Percentiles rank a stretch among this genome's conserved stretches.
These are phyloP conservation scores for Nannobrachium achirus DNA, from an alignment of 2,113 vertebrate genomes.

Conservation along the genomic window DNA sequence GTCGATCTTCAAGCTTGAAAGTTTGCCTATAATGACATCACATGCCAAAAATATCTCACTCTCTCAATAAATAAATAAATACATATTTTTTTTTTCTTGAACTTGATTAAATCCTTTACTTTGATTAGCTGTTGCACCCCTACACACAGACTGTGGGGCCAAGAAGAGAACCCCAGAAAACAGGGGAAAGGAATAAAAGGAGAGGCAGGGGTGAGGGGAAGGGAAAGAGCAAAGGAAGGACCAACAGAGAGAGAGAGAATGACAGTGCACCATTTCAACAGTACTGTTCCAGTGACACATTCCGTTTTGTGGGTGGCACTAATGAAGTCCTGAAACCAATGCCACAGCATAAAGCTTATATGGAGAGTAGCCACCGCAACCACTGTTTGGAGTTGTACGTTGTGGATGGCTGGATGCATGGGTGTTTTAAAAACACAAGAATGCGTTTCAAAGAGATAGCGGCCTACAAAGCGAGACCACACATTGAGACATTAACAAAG, in stretches of 20 bases:
- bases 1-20: too few relatives aligned
- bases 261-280: conserved; percentile 67
- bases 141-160: too few relatives aligned
- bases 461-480: not conserved
- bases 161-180: too few relatives aligned
- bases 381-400: conserved; percentile 5
- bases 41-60: too few relatives aligned
- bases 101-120: too few relatives aligned
- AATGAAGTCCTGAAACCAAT: conserved; percentile 36
- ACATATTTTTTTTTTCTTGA: too few relatives aligned
- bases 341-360: conserved; percentile 20
- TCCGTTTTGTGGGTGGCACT: conserved; percentile 41
- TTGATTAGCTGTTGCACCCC: too few relatives aligned
- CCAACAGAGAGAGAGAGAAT: conserved; percentile 31
- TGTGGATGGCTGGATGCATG: not conserved
- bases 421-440: conserved; percentile 18
- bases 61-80: too few relatives aligned
- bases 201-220: conserved; percentile 15
- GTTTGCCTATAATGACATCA: too few relatives aligned
- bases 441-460: not conserved
- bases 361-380: conserved; percentile 18
- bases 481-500: not conserved
- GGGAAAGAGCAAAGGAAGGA: conserved; percentile 9
- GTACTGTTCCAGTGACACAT: conserved; percentile 47
- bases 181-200: conserved; percentile 17